A percentile compares a stretch with the other conserved stretches of the same genome.
phyloP scores from a whole-genome alignment of 2,113 vertebrate species.

The Empidonax alnorum region DNA sequence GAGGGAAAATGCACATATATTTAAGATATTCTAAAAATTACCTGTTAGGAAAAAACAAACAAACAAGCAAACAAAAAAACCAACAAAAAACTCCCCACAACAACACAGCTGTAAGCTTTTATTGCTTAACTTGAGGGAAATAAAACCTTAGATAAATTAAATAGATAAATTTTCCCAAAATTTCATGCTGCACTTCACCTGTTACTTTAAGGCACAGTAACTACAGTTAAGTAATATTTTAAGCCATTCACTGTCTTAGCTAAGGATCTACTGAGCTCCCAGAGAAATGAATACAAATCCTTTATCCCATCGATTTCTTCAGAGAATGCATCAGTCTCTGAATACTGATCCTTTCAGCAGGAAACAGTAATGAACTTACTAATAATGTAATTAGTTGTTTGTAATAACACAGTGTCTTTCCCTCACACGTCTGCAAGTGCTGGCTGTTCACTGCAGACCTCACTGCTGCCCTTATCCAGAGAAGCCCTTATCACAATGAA shows the following conservation, averaged over 20 bases:
- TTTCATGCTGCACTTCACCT: not conserved
- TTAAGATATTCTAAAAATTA: not conserved
- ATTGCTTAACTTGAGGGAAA: not conserved
- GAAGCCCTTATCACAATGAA: not conserved
- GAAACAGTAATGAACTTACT: not conserved
- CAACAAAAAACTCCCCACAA: too few species aligned
- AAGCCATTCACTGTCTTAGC: not conserved
- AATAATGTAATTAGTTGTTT: constrained; percentile 15
- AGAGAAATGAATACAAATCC: not conserved
- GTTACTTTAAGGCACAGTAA: not conserved
- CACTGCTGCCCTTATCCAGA: not conserved
- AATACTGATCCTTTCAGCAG: constrained; percentile 24
- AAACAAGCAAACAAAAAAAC: too few species aligned
- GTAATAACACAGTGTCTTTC: not conserved
- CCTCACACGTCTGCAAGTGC: not conserved
- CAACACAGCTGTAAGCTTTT: not conserved
- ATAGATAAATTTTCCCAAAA: not conserved
- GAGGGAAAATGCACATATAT: not conserved
- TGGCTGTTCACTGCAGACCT: not conserved
- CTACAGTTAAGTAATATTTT: not conserved
- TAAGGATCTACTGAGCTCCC: not conserved
- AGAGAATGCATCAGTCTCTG: not conserved
- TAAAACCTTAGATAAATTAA: not conserved
- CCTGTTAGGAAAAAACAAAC: not conserved
- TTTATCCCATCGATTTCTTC: not conserved